Conservation (phyloP, 1,140 invertebrate species). For the Cotesia vestalis region DNA sequence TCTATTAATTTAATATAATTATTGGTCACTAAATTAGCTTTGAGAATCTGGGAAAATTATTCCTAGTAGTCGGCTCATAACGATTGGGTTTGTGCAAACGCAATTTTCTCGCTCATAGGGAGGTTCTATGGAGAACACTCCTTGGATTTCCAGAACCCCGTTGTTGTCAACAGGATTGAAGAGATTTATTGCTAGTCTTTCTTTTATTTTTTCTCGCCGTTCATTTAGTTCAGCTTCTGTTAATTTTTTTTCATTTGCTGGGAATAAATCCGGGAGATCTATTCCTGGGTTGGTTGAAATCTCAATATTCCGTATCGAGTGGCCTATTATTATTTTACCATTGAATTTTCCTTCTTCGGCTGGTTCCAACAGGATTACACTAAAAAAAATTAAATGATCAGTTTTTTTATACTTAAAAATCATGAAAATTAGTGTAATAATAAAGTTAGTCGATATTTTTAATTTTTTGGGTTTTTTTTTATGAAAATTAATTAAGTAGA, state of each 20-base stretch:
- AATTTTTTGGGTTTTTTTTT: too few species aligned
- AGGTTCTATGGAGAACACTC: conserved; percentile 55
- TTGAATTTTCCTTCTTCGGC: conserved; percentile 38
- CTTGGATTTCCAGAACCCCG: conserved; percentile 50
- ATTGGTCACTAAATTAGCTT: too few species aligned
- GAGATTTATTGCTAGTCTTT: conserved; percentile 52
- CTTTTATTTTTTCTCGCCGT: conserved; percentile 50
- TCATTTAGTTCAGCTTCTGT: conserved; percentile 35
- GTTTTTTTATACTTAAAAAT: too few species aligned
- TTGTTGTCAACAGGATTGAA: conserved; percentile 54
- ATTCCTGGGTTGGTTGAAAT: conserved; percentile 40
- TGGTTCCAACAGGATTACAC: conserved; percentile 53
- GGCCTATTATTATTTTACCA: conserved; percentile 52
- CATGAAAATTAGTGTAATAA: too few species aligned
- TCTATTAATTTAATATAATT: too few species aligned
- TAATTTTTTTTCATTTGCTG: conserved; percentile 35
- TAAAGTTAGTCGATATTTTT: too few species aligned
- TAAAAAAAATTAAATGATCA: conserved; percentile 42
- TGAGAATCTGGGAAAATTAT: too few species aligned
- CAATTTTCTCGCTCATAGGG: conserved; percentile 57
- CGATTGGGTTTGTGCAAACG: conserved; percentile 53
- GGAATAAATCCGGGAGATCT: conserved; percentile 54
- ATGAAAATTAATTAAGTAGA: too few species aligned
- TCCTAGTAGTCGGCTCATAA: conserved; percentile 54
- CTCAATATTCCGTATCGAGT: conserved; percentile 51